Evolutionary conservation across 2,797 vertebrate species (phyloP), one percentile per base, ranked within the genome.

Genomic region (Acanthurus lineatus): DNA sequence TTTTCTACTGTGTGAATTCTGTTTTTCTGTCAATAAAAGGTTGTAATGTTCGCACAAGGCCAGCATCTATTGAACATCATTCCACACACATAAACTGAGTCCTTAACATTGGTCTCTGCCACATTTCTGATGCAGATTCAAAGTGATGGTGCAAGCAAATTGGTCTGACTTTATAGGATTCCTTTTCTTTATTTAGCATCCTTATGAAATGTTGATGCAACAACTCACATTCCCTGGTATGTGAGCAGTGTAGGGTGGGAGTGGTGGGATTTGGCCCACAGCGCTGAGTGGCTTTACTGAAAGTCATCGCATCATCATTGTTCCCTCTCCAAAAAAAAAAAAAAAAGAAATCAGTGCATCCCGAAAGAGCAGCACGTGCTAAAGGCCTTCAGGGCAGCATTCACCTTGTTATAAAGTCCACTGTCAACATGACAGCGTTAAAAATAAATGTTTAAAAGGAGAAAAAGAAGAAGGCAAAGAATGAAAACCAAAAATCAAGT

Each of bases 201-300:
- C 76, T 89, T 81, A 81, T 87, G 85, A 88, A 92, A 91, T 81
- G 88, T 89, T 89, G 83, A 90, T 82, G 89, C 85, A 90, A 87
- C 74, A 72, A 35, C 81, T 90, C 81, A 20, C 81, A 79, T 76
- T 61, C 53, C 45, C 0, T 25, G 70, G 51, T 73, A 73, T 52
- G 61, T 56, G 79, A 77, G 77, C 62, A 44, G 84, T 9, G 60
- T 38, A 49, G 77, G 84, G 87, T 72, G 84, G 85, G 73, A 83
- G 83, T 47, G 69, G 70, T 82, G 85, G 64, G 82, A 89, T 84
- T 84, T 79, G 74, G 82, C 79, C 68, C 1, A 22, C 63, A 52
- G 83, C 69, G 2, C 12, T 48, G 69, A 77, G 70, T 75, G 78
- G 81, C 81, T 79, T 82, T 51, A 67, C 70, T 66, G 77, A 85